Evolutionary conservation across 2,888 invertebrate species (phyloP), one percentile per base, ranked within the genome.

Genomic region (Charanyca ferruginea): DNA sequence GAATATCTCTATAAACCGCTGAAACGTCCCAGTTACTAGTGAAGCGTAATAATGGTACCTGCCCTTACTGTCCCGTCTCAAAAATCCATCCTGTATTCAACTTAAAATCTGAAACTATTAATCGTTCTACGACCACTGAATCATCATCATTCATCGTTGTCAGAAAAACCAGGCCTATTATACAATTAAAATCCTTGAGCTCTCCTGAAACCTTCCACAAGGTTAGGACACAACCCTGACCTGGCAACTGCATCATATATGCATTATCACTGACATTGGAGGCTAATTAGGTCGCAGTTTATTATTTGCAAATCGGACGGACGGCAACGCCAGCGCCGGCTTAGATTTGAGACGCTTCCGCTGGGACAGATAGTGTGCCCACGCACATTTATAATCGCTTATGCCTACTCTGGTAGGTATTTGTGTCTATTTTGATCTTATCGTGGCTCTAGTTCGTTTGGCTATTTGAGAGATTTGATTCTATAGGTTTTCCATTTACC

Each of bases 261-360:
- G 78, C 69, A 75, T 78, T 85, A 88, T 87, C 84, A 79, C 73
- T 86, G 86, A 88, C 89, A 87, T 87, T 88, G 86, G 58, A 18
- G 55, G 64, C 18, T 66, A 88, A 73, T 81, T 87, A 82, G 90
- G 90, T 86, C 90, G 82, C 42, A 68, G 42, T 71, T 59, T 77
- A 61, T 62, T 80, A 77, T 76, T 80, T 83, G 79, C 76, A 77
- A 84, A 83, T 82, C 78, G 59, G 72, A 74, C 85, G 86, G 85
- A 87, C 79, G 83, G 62, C 62, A 73, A 38, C 65, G 62, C 52
- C 73, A 59, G 66, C 67, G 75, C 57, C 48, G 74, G 83, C 79
- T 83, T 82, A 80, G 87, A 87, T 88, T 85, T 85, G 80, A 72
- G 60, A 52, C 47, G 76, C 69, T 84, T 89, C 87, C 89, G 89